Evolutionary conservation across 2,113 vertebrate species (phyloP), one percentile per base, ranked within the genome.

Genomic region (Clarias gariepinus): DNA sequence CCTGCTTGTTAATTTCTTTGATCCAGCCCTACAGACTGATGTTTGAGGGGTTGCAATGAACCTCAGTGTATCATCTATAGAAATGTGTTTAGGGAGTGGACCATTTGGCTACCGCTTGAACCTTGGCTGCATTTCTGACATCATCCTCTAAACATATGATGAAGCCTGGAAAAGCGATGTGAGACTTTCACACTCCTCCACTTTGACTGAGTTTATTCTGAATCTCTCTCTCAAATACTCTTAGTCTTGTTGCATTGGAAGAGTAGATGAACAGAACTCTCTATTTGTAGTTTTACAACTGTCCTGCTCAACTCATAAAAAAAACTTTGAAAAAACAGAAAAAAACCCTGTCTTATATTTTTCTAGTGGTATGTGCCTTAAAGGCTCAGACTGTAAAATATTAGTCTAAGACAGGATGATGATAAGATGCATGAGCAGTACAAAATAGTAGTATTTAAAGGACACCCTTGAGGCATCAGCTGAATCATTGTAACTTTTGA

Each of bases 391-490:
- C 11, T 81, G 66, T 86, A 86, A 28, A 47, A 84, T 55, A 78
- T 19, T 0, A 63, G 53, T 78, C 80, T 82, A 86, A 74, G 11
- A 28, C 64, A 21, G 64, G 12, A 85, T 57, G 21, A 28, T 47
- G 12, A 83, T 63, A 23, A 4, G 68, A 87, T 4, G 23, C 21
- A 41, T 61, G 4, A 80, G 61, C 25, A 6, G 11, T 3, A 25
- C 21, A 11, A 80, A 79, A 80, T 80, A 80, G 23, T 33, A 83
- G 83, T 87, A 28, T 85, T 82, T 55, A 68, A 60, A 25, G n/a
- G 53, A 28, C 16, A 52, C 36, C 33, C 58, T 30, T 60, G 10
- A 33, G 88, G 85, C 64, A 66, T 74, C 19, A 30, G 58, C 30
- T 63, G 36, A 76, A 60, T 66, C 60, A 28, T 71, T 63, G 58